A percentile compares a stretch with the other conserved stretches of the same genome.
phyloP scores from a whole-genome alignment of 1,140 invertebrate genomes.

The Drosophila nigrodunni region DNA sequence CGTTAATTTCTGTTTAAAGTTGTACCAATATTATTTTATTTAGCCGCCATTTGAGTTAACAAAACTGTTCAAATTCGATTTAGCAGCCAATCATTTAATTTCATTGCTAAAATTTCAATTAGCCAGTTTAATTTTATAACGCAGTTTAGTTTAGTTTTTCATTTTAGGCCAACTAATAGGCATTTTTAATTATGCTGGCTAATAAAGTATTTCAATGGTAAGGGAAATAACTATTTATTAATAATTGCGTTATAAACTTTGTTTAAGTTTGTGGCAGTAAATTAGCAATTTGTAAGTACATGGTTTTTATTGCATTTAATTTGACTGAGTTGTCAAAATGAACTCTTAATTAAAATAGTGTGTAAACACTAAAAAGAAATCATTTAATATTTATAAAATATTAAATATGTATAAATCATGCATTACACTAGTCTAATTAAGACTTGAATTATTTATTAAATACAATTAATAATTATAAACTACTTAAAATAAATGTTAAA shows the following conservation, averaged over 20 bases:
- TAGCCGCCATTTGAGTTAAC: conserved; percentile 37
- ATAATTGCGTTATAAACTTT: neutral
- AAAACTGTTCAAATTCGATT: conserved; percentile 38
- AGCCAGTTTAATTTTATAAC: conserved; percentile 65
- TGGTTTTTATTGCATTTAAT: neutral
- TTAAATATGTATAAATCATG: too few relatives aligned
- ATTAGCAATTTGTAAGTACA: neutral
- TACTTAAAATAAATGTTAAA: neutral
- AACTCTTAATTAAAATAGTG: neutral
- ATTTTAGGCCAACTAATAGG: conserved; percentile 4
- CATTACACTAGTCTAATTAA: too few relatives aligned
- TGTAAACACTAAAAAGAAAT: too few relatives aligned
- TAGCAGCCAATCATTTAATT: conserved; percentile 62
- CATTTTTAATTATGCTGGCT: conserved; percentile 32
- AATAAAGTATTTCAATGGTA: conserved; percentile 14
- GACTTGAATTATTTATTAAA: neutral
- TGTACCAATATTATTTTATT: conserved; percentile 48
- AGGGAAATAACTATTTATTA: neutral
- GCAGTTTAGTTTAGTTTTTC: neutral
- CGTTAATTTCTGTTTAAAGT: conserved; percentile 60
- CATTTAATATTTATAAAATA: too few relatives aligned
- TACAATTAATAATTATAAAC: neutral
- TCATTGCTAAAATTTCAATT: conserved; percentile 66
- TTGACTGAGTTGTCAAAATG: neutral
- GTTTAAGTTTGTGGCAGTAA: neutral